A percentile compares a stretch with the other conserved stretches of the same genome.
phyloP scores from a whole-genome alignment of 2,888 invertebrate species.

The Agriopis aurantiaria region DNA sequence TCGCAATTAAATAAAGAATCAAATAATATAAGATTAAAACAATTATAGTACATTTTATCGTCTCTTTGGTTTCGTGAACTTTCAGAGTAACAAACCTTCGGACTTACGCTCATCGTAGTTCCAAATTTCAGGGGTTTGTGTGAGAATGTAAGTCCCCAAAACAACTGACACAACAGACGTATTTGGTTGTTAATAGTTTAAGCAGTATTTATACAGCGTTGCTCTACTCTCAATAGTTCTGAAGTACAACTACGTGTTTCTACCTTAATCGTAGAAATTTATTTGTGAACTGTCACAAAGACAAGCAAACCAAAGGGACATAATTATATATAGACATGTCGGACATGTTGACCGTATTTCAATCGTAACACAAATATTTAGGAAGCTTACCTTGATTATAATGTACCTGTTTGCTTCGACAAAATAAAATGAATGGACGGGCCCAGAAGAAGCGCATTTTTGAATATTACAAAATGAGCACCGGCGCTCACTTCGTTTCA shows the following conservation, averaged over 20 bases:
- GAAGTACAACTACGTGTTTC: no score
- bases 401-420: neutral
- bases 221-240: neutral
- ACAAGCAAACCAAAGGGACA: neutral
- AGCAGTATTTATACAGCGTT: neutral
- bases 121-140: neutral
- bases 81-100: neutral
- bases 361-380: slow-evolving; percentile 1
- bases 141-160: neutral
- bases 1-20: no score
- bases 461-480: no score
- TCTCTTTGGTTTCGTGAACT: neutral
- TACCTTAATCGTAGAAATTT: neutral
- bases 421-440: no score
- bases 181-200: neutral
- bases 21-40: neutral
- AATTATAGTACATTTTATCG: neutral
- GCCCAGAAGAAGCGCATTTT: no score
- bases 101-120: neutral
- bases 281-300: neutral
- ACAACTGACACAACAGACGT: neutral
- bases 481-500: no score
- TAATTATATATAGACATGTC: no score
- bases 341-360: neutral
- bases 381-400: neutral